Evolutionary conservation across 2,888 invertebrate genomes (phyloP).

Genomic region (Drepana falcataria): DNA sequence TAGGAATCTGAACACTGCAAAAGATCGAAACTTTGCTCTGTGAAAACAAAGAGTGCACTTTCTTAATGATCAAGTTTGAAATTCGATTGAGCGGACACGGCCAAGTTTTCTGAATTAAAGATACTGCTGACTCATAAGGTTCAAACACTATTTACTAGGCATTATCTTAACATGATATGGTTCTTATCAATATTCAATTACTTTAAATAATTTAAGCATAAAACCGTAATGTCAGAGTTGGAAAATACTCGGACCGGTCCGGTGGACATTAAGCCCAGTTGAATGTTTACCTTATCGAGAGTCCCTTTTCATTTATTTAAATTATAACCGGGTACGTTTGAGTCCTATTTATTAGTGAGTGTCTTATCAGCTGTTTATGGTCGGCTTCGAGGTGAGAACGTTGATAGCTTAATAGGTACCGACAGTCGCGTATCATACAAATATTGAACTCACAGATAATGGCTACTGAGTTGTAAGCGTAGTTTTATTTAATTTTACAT

Average conservation of each 20-base stretch:
- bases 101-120: constrained; percentile 44
- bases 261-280: constrained; percentile 37
- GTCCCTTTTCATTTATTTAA: constrained; percentile 48
- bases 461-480: constrained; percentile 20
- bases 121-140: constrained; percentile 34
- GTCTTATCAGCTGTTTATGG: constrained; percentile 30
- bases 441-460: constrained; percentile 25
- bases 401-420: constrained; percentile 33
- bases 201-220: constrained; percentile 55
- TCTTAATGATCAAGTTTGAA: constrained; percentile 41
- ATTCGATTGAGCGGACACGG: constrained; percentile 28
- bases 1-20: constrained; percentile 47
- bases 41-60: constrained; percentile 44
- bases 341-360: constrained; percentile 46
- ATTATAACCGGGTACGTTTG: constrained; percentile 43
- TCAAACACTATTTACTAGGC: constrained; percentile 41
- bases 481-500: constrained; percentile 9
- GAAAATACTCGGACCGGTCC: constrained; percentile 33
- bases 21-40: constrained; percentile 46
- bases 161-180: constrained; percentile 40
- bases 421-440: constrained; percentile 23
- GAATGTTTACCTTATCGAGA: constrained; percentile 48
- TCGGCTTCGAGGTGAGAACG: constrained; percentile 36
- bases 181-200: constrained; percentile 55
- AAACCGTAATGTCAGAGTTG: constrained; percentile 34